Evolutionary conservation across 2,113 vertebrate species (phyloP), one percentile per base, ranked within the genome.

Genomic region (Festucalex cinctus): DNA sequence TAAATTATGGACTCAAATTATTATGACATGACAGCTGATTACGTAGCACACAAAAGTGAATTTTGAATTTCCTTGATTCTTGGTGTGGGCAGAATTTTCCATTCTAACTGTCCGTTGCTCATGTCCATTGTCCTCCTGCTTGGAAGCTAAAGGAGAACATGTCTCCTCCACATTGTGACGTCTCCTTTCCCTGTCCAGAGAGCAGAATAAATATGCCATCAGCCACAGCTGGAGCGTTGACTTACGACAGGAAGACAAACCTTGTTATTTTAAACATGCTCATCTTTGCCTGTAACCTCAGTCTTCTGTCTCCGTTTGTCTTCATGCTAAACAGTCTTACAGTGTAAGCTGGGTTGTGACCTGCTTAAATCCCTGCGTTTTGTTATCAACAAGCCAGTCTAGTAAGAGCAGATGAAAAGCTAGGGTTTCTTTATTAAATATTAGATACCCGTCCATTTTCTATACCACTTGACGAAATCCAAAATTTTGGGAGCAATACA

Each of bases 121-220:
- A 43, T 20, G 7, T 43, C 37, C 14, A 5, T 36, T 20, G 17
- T 16, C 48, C 19, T 22, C 7, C 9, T n/a, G 48, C n/a, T 51
- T 20, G n/a, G 32, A 35, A 64, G 60, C 24, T 13, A 28, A 62
- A 73, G 43, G 49, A 73, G 68, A 76, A 71, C 1, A 81, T 7
- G 20, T 39, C 76, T 82, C 83, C 76, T 82, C 83, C 76, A 75
- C 67, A 13, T 61, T n/a, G 39, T 73, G 68, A 71, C 65, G 78
- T 71, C 60, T 84, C 75, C 54, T 53, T 70, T 79, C 68, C 28
- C 17, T 13, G 65, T 28, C 67, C 2, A 46, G 28, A 61, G 46
- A 75, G 76, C 71, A 77, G 77, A 81, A 80, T 79, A 86, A 85
- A 89, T 79, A 82, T 75, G 79, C 62, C 77, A 73, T 78, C 37